A percentile compares a stretch with the other conserved stretches of the same genome.
These are phyloP conservation scores for Nephrotoma appendiculata DNA, from an alignment of 2,888 invertebrate species.

Conservation along the genomic window DNA sequence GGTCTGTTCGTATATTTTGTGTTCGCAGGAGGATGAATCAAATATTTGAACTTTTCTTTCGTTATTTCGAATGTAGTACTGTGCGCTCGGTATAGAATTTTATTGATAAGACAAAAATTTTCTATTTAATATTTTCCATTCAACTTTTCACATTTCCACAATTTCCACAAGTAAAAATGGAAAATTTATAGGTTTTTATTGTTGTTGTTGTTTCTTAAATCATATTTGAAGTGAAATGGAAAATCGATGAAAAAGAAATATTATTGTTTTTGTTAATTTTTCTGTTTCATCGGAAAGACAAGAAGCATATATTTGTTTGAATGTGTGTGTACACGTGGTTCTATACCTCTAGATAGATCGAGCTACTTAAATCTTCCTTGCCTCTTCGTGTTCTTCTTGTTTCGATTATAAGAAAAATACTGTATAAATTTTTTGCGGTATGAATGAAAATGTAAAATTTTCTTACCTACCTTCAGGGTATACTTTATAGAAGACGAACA, in stretches of 20 bases:
- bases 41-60: neutral
- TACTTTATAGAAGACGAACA: neutral
- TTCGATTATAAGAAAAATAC: neutral
- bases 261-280: neutral
- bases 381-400: neutral
- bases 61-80: neutral
- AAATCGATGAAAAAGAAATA: neutral
- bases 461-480: neutral
- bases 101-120: neutral
- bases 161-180: neutral
- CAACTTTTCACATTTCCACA: neutral
- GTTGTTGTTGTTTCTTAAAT: neutral
- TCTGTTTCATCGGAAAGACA: neutral
- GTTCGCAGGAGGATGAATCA: neutral
- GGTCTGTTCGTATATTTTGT: neutral
- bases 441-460: neutral
- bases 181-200: neutral
- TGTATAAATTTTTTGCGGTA: neutral
- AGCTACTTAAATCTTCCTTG: neutral
- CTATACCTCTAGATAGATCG: neutral
- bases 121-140: neutral
- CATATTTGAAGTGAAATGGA: neutral
- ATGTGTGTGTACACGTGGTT: neutral
- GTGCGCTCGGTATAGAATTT: neutral
- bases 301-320: neutral